Evolutionary conservation across 2,113 vertebrate species (phyloP).

Genomic region (Sceloporus undulatus): DNA sequence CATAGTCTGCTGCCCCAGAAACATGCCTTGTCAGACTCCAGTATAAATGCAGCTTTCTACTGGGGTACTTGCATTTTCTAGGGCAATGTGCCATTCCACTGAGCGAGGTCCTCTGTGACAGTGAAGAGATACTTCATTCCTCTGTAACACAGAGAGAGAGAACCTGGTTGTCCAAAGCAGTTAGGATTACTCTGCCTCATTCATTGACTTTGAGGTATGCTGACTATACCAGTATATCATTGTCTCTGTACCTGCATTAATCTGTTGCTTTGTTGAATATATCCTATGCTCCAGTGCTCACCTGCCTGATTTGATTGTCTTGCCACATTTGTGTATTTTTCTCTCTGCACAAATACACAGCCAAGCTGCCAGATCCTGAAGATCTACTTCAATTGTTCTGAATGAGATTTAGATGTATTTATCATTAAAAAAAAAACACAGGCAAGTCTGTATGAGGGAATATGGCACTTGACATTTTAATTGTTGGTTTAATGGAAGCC

Average conservation of each 20-base stretch:
- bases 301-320: neutral
- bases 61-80: neutral
- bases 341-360: neutral
- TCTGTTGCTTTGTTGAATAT: constrained; percentile 1
- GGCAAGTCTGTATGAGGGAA: too few relatives aligned
- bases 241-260: neutral
- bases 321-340: neutral
- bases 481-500: neutral
- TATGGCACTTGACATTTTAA: too few relatives aligned
- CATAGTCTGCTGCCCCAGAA: neutral
- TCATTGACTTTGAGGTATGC: neutral
- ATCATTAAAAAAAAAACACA: too few relatives aligned
- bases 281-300: neutral
- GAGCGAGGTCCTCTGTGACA: neutral
- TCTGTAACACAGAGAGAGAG: too few relatives aligned
- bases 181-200: neutral
- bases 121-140: neutral
- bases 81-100: neutral
- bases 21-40: neutral
- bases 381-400: neutral
- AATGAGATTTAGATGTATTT: neutral
- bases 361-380: neutral
- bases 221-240: neutral
- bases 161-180: neutral
- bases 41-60: neutral